Conservation (phyloP, 2,113 vertebrate genomes). For the Ranitomeya imitator region DNA sequence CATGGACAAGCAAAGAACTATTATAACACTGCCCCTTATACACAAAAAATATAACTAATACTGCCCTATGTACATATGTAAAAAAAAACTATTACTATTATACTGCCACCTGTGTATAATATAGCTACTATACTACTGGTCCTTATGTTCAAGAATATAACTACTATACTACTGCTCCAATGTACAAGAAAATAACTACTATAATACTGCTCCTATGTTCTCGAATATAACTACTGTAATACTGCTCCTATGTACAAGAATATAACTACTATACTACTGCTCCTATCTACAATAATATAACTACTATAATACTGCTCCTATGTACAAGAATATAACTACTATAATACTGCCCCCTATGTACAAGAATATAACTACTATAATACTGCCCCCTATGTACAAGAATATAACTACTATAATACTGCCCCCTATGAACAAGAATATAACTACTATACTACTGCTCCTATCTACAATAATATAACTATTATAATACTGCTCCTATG, state of each 20-base stretch:
- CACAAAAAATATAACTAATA: not conserved
- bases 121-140: not conserved
- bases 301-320: not conserved
- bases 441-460: no score
- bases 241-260: constrained; percentile 2
- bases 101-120: not conserved
- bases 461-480: no score
- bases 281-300: not conserved
- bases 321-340: constrained; percentile 3
- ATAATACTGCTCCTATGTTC: not conserved
- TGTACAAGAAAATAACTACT: not conserved
- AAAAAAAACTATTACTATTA: no score
- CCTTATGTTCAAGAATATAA: not conserved
- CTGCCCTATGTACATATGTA: not conserved
- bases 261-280: not conserved
- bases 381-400: not conserved
- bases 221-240: constrained; percentile 8
- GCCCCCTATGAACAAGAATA: no score
- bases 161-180: not conserved
- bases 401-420: no score
- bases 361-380: constrained; percentile 15
- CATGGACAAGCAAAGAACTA: not conserved
- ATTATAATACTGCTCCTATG: no score
- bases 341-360: not conserved
- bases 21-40: not conserved